Conservation (phyloP, 2,113 vertebrate genomes). For the Promerops cafer region DNA sequence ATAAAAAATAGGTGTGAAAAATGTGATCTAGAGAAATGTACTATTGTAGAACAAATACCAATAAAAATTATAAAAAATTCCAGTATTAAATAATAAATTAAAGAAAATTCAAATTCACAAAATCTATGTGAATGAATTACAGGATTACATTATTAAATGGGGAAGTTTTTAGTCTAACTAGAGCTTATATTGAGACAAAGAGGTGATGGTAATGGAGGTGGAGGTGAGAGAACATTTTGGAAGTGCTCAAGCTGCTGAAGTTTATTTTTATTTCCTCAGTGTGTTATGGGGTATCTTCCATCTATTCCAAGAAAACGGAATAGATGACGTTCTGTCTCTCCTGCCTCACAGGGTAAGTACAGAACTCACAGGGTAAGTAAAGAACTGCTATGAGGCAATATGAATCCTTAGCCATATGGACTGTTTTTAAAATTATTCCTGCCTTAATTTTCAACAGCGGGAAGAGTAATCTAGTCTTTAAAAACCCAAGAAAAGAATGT, state of each 20-base stretch:
- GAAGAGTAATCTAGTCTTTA: neutral
- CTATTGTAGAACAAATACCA: neutral
- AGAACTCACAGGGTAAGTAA: neutral
- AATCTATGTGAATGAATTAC: neutral
- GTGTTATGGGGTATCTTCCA: neutral
- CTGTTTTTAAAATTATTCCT: neutral
- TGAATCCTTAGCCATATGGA: neutral
- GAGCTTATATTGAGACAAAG: neutral
- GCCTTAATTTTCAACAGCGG: neutral
- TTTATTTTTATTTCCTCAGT: constrained; percentile 30
- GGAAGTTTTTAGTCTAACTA: neutral
- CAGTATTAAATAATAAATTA: neutral
- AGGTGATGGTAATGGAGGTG: neutral
- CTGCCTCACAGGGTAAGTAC: neutral
- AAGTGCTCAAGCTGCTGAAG: constrained; percentile 13
- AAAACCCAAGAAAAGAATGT: neutral
- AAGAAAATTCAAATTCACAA: neutral
- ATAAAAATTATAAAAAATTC: neutral
- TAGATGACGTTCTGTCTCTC: neutral
- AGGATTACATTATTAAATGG: neutral
- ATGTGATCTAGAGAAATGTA: neutral
- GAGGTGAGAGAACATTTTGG: neutral
- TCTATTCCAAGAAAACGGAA: neutral
- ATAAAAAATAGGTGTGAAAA: neutral
- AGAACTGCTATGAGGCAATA: neutral